These are phyloP conservation scores for Argynnis bischoffii DNA, from an alignment of 2,888 invertebrate genomes.

Conservation along the genomic window DNA sequence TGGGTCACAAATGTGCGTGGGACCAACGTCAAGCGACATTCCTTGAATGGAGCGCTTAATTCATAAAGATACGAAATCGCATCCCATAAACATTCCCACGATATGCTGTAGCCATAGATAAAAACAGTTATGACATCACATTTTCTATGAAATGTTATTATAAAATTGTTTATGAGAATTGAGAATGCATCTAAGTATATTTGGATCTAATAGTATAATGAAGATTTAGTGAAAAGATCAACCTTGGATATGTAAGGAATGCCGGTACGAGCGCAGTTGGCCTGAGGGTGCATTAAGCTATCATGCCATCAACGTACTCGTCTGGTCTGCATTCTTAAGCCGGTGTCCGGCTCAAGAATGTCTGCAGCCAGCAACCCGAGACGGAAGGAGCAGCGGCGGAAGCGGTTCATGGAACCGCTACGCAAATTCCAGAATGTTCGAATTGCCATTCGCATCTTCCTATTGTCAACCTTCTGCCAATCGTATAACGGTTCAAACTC, in stretches of 20 bases:
- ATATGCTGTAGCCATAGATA: conserved; percentile 56
- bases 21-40: conserved; percentile 52
- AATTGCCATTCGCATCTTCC: conserved; percentile 32
- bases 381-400: conserved; percentile 80
- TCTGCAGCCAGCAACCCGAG: conserved; percentile 76
- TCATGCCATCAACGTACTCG: conserved; percentile 65
- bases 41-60: conserved; percentile 68
- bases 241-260: conserved; percentile 58
- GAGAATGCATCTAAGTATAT: background rate
- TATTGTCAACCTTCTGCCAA: conserved; percentile 44
- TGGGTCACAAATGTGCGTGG: conserved; percentile 74
- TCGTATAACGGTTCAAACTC: conserved; percentile 40
- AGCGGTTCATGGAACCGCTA: conserved; percentile 75
- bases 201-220: conserved; percentile 22
- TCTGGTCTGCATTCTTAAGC: conserved; percentile 73
- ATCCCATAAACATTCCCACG: conserved; percentile 67
- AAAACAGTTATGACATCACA: conserved; percentile 45
- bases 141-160: conserved; percentile 17
- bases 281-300: conserved; percentile 69
- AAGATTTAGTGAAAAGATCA: conserved; percentile 41
- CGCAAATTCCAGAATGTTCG: conserved; percentile 47
- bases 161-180: conserved; percentile 13
- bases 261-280: conserved; percentile 51
- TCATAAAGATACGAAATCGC: conserved; percentile 57
- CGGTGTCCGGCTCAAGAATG: conserved; percentile 73